Base-by-base conservation (phyloP, 2,888 invertebrate genomes). In the Napeogenes sylphis region DNA sequence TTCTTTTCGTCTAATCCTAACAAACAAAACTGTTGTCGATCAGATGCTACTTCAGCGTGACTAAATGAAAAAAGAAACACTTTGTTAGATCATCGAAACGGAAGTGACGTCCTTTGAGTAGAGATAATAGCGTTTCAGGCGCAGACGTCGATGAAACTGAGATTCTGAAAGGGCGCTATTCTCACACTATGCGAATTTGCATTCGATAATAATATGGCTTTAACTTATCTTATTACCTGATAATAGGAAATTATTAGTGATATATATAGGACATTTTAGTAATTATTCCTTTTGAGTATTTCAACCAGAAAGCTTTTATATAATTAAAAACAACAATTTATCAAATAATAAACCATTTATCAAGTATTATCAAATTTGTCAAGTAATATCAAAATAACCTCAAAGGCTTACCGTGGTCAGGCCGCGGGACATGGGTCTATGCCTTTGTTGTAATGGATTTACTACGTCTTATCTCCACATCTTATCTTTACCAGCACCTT, bases 81-180 rank as follows among this genome's bases (percentile, higher is more conserved):
- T 86, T 79, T 78, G 76, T 74, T 77, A 81, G 81, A 80, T 81
- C 81, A 83, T 71, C 73, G 81, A 80, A 69, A 77, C 75, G 87
- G 84, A 87, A 87, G 79, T 80, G 79, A 84, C 72, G 76, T 77
- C 82, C 84, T 88, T 87, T 87, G 85, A 83, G 77, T 75, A 75
- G 71, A 85, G 86, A 87, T 89, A 86, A 85, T 85, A 87, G 85
- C 80, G 74, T 82, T 87, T 88, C 88, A 88, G 77, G 64, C 74
- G 71, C 87, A 88, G 87, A 77, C 75, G 70, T 73, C 71, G 70
- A 68, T 74, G 67, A 72, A 70, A 71, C 71, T 71, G 78, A 76
- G 78, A 80, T 81, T 80, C 70, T 71, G 60, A 62, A 59, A 63
- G 66, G 66, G 59, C 59, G 21, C 62, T 79, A 82, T 82, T 79